These are phyloP conservation scores for Condylura cristata DNA, from an alignment of 2,113 vertebrate genomes.

Conservation along the genomic window DNA sequence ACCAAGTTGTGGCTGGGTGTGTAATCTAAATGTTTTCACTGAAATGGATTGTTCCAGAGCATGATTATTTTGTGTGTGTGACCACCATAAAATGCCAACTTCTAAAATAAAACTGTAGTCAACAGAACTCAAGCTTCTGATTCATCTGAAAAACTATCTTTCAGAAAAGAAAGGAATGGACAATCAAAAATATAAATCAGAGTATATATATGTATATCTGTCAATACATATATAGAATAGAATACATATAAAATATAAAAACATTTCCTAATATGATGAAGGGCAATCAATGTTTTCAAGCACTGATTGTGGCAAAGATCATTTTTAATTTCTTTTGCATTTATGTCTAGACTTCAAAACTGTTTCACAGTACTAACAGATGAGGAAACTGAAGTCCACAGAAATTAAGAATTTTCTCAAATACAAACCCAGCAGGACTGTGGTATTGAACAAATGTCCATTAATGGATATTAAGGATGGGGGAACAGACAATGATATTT, in stretches of 20 bases:
- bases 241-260: background rate
- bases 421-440: background rate
- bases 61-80: background rate
- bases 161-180: background rate
- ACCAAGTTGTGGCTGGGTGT: background rate
- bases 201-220: background rate
- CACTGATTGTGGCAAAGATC: background rate
- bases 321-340: background rate
- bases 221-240: background rate
- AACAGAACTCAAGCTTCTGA: background rate
- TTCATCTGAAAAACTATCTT: background rate
- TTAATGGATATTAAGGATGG: background rate
- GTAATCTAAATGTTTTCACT: background rate
- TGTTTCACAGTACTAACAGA: background rate
- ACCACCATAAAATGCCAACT: background rate
- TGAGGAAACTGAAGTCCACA: background rate
- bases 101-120: background rate
- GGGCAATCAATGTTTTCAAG: background rate
- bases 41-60: background rate
- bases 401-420: constrained; percentile 8
- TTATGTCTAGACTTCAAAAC: background rate
- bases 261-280: background rate
- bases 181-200: background rate
- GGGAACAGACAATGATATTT: background rate
- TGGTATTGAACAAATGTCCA: background rate